A percentile compares a stretch with the other conserved stretches of the same genome.
phyloP scores from a whole-genome alignment of 2,797 vertebrate genomes.

The Spheniscus humboldti region DNA sequence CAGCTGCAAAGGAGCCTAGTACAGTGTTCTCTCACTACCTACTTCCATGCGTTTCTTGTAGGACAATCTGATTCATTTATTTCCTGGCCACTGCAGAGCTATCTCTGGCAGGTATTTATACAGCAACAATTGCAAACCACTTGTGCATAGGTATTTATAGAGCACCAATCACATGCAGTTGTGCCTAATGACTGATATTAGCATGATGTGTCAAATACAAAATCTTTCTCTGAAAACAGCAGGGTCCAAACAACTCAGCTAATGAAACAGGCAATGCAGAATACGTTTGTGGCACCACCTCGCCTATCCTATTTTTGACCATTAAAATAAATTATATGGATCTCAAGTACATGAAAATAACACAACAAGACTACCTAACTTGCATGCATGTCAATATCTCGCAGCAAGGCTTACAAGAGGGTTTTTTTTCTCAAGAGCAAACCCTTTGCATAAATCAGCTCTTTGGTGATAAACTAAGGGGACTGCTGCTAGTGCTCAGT shows the following conservation, averaged over 20 bases:
- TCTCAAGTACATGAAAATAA: background rate
- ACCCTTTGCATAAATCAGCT: background rate
- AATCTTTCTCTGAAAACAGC: constrained; percentile 19
- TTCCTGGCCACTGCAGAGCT: background rate
- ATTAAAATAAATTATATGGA: background rate
- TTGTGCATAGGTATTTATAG: constrained; percentile 12
- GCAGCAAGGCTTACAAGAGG: background rate
- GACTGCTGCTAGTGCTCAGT: background rate
- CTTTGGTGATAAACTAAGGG: background rate
- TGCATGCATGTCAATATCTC: background rate
- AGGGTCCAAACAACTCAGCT: background rate
- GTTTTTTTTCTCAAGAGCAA: background rate
- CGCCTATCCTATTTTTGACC: background rate
- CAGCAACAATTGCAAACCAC: background rate
- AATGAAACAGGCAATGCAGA: background rate
- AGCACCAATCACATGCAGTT: background rate
- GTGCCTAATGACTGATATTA: constrained; percentile 42
- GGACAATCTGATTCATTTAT: background rate
- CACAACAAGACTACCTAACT: background rate
- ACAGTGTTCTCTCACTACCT: background rate
- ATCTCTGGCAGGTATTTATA: background rate
- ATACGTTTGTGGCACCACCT: background rate
- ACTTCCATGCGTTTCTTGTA: background rate
- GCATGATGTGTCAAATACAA: constrained; percentile 1
- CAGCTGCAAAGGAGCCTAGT: background rate